Evolutionary conservation across 2,888 invertebrate genomes (phyloP).

Genomic region (Acrobasis consociella): DNA sequence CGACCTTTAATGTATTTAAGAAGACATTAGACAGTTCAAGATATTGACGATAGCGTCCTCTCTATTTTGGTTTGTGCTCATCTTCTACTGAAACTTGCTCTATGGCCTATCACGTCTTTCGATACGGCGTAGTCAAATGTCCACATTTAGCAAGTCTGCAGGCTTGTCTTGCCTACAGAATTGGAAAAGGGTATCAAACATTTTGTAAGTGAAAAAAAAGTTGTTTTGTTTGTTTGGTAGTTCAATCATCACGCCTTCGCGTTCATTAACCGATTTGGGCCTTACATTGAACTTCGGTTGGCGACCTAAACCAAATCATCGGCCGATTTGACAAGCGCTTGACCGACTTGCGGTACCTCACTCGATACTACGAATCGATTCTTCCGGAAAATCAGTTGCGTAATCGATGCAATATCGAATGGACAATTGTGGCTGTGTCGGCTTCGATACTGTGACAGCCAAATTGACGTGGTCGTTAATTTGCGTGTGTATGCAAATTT

Average conservation of each 20-base stretch:
- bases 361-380: constrained; percentile 62
- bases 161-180: too few relatives aligned
- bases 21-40: too few relatives aligned
- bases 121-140: too few relatives aligned
- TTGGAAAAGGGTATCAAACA: too few relatives aligned
- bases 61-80: too few relatives aligned
- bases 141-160: too few relatives aligned
- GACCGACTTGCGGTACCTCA: constrained; percentile 60
- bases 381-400: constrained; percentile 67
- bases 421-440: constrained; percentile 27
- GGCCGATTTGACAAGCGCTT: constrained; percentile 65
- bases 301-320: constrained; percentile 45
- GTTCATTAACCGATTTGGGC: background rate
- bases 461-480: constrained; percentile 1
- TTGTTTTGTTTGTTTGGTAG: too few relatives aligned
- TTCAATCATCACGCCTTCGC: background rate
- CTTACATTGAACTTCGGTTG: constrained; percentile 25
- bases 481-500: constrained; percentile 19
- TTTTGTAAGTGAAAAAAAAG: too few relatives aligned
- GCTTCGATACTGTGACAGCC: constrained; percentile 1
- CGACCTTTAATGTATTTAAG: too few relatives aligned
- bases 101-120: too few relatives aligned
- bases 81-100: too few relatives aligned
- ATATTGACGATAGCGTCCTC: too few relatives aligned
- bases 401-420: constrained; percentile 46